Percentiles rank a stretch among this genome's conserved stretches.
Conservation (phyloP, 2,797 vertebrate genomes). For the Falco berigora region DNA sequence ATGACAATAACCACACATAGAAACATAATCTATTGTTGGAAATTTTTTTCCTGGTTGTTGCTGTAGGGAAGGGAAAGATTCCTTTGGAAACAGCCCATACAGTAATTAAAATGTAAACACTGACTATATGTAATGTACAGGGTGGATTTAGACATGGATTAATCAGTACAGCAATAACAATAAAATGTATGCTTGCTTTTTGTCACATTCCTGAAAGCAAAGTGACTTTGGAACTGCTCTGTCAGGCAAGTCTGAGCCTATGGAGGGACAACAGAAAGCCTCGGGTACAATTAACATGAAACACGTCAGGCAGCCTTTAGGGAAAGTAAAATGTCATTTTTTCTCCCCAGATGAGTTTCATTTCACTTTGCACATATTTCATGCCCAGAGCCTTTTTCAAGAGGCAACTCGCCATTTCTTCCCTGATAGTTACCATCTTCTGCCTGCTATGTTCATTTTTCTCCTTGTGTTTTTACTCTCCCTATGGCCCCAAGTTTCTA, state of each 20-base stretch:
- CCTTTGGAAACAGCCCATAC: not conserved
- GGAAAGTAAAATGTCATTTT: not conserved
- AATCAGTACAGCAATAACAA: not conserved
- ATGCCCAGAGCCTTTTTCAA: not conserved
- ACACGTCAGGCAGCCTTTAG: not conserved
- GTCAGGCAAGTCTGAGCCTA: not conserved
- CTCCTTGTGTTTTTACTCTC: not conserved
- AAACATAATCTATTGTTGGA: not conserved
- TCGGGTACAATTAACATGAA: not conserved
- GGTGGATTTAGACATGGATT: not conserved
- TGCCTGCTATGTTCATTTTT: not conserved
- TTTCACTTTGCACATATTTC: not conserved
- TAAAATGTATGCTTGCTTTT: not conserved
- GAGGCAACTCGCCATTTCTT: not conserved
- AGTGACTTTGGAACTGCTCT: not conserved
- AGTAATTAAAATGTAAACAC: slow-evolving; percentile 8
- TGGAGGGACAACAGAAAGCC: not conserved
- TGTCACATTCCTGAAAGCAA: not conserved
- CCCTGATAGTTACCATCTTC: not conserved
- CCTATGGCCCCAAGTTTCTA: not conserved
- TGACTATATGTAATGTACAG: not conserved
- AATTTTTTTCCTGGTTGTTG: not conserved
- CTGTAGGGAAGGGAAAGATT: not conserved
- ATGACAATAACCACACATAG: slow-evolving; percentile 26
- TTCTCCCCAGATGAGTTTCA: not conserved